Evolutionary conservation across 2,888 invertebrate genomes (phyloP).

Genomic region (Nysson spinosus): DNA sequence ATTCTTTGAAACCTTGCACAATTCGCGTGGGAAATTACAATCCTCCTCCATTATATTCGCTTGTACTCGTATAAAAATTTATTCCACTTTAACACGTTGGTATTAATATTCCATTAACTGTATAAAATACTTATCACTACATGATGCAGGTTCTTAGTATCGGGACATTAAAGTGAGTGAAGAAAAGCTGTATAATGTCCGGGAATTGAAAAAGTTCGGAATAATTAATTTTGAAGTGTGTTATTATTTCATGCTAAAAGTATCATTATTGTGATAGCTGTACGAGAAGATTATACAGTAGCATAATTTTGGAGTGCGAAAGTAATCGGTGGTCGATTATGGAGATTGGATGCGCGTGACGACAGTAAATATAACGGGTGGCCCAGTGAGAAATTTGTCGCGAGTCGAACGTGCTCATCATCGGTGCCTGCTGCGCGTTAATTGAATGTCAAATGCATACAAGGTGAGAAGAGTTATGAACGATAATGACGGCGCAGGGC

Average conservation of each 20-base stretch:
- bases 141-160: no score
- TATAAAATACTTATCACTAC: no score
- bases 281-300: conserved; percentile 1
- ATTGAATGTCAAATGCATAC: conserved; percentile 60
- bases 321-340: conserved; percentile 27
- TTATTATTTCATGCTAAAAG: neutral
- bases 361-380: conserved; percentile 21
- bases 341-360: conserved; percentile 29
- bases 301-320: conserved; percentile 8
- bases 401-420: conserved; percentile 7
- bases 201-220: no score
- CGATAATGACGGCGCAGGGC: conserved; percentile 44
- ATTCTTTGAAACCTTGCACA: conserved; percentile 13
- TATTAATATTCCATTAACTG: no score
- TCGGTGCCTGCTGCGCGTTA: conserved; percentile 35
- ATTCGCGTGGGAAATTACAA: conserved; percentile 16
- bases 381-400: conserved; percentile 21
- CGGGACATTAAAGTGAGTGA: no score
- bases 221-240: no score
- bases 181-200: no score
- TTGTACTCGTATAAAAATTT: no score
- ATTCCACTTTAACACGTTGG: no score
- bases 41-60: no score
- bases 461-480: conserved; percentile 52
- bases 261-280: neutral